Evolutionary conservation across 2,113 vertebrate genomes (phyloP).

Genomic region (Neodontobutis hainanensis): DNA sequence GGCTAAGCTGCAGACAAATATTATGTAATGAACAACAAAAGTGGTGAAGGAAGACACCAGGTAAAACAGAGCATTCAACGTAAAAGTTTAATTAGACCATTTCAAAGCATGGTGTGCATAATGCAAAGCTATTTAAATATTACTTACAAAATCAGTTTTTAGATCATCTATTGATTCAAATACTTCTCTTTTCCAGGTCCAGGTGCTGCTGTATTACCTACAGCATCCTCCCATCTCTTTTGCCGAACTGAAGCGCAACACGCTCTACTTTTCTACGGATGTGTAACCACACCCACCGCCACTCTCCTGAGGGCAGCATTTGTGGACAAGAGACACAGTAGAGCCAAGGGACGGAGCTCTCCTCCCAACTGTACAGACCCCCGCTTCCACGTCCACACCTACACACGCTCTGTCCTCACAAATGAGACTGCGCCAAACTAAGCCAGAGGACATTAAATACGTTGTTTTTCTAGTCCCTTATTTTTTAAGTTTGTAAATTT

Average conservation of each 20-base stretch:
- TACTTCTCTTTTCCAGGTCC: slow-evolving; percentile 81
- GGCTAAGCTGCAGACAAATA: neutral
- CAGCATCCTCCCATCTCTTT: slow-evolving; percentile 95
- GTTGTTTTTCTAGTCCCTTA: neutral
- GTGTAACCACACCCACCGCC: slow-evolving; percentile 79
- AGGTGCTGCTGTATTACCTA: slow-evolving; percentile 98
- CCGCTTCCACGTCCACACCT: neutral
- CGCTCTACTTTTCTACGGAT: slow-evolving; percentile 97
- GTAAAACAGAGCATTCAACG: neutral
- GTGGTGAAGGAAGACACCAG: neutral
- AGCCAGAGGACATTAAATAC: neutral
- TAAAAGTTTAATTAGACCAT: neutral
- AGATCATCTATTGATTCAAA: no score
- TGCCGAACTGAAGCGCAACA: slow-evolving; percentile 94
- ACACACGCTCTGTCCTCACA: neutral
- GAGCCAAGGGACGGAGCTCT: slow-evolving; percentile 45
- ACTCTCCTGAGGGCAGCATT: slow-evolving; percentile 38
- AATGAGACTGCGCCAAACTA: neutral
- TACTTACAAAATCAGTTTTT: neutral
- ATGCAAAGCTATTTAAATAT: slow-evolving; percentile 18
- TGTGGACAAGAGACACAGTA: slow-evolving; percentile 42
- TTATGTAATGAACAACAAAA: neutral
- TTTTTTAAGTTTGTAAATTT: slow-evolving; percentile 28
- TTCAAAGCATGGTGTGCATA: slow-evolving; percentile 1
- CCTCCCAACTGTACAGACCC: slow-evolving; percentile 64